Percentiles rank a stretch among this genome's conserved stretches.
Evolutionary conservation across 2,113 vertebrate species (phyloP).

Genomic region (Boulengeromyrus knoepffleri): DNA sequence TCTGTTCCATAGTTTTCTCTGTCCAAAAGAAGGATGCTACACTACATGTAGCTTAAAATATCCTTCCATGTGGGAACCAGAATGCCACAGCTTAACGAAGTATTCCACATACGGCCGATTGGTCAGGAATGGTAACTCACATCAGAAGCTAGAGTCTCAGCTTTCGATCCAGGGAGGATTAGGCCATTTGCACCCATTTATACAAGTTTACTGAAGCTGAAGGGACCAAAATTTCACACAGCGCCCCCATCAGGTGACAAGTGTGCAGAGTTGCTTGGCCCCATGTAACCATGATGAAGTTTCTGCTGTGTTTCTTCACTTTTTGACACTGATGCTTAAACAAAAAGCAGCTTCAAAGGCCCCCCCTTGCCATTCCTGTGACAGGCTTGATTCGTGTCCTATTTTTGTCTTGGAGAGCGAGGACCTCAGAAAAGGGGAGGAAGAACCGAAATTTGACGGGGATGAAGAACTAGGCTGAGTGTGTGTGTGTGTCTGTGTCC

Average conservation of each 20-base stretch:
- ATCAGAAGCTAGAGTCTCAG: not conserved
- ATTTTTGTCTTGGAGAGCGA: constrained; percentile 45
- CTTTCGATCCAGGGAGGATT: not conserved
- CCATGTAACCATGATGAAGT: constrained; percentile 9
- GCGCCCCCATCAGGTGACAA: not conserved
- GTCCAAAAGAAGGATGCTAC: not conserved
- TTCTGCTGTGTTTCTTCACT: constrained; percentile 37
- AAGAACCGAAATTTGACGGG: not conserved
- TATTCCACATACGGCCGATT: not conserved
- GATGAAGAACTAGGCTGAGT: not conserved
- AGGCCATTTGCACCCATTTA: not conserved
- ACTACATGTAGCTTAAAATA: not conserved
- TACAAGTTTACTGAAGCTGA: not conserved
- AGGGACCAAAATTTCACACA: not conserved
- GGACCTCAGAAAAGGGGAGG: constrained; percentile 45
- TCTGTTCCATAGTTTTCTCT: not conserved
- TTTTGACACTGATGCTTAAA: constrained; percentile 34
- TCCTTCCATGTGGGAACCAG: not conserved
- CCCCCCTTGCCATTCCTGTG: constrained; percentile 24
- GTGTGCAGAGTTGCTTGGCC: not conserved
- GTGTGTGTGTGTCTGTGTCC: no score
- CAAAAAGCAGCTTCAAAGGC: constrained; percentile 35
- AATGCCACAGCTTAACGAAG: not conserved
- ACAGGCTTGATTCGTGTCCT: constrained; percentile 47
- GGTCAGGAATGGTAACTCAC: not conserved